Conservation (phyloP, 30 jellyfish, hydroid and myxozoan genomes). For the Catostylus mosaicus region DNA sequence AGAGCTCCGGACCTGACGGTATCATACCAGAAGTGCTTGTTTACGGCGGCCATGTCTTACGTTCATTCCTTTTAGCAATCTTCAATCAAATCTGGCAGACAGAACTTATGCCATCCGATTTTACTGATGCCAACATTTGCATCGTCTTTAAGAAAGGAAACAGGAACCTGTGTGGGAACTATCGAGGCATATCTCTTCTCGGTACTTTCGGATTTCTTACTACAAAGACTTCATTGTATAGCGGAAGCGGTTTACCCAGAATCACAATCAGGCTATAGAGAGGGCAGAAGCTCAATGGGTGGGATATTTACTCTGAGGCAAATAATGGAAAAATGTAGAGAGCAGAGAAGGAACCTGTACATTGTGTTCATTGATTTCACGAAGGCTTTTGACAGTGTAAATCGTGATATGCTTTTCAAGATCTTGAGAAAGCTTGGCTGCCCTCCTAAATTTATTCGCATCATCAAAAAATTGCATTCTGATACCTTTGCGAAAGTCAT, state of each 20-base stretch:
- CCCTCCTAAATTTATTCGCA: constrained; percentile 1
- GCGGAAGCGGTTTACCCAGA: too few relatives aligned
- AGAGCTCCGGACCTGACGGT: constrained; percentile 51
- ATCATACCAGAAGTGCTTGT: constrained; percentile 39
- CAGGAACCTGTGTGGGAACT: constrained; percentile 22
- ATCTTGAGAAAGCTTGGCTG: neutral
- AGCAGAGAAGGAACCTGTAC: neutral
- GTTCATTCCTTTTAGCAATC: constrained; percentile 10
- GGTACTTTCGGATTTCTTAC: constrained; percentile 43
- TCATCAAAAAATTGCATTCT: neutral
- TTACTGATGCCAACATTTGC: constrained; percentile 27
- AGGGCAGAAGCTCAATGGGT: too few relatives aligned
- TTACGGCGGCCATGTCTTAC: constrained; percentile 36
- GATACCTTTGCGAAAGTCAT: neutral
- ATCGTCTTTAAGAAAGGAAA: constrained; percentile 41
- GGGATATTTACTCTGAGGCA: too few relatives aligned
- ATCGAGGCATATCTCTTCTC: constrained; percentile 54
- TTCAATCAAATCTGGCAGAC: constrained; percentile 13
- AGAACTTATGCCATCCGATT: constrained; percentile 49
- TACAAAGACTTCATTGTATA: too few relatives aligned
- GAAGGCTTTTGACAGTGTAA: neutral
- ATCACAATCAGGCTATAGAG: too few relatives aligned
- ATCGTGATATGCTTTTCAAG: constrained; percentile 5
- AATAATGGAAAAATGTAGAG: neutral
- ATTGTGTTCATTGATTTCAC: neutral